These are phyloP conservation scores for Poecilia velifera DNA, from an alignment of 2,797 vertebrate genomes.

Conservation along the genomic window DNA sequence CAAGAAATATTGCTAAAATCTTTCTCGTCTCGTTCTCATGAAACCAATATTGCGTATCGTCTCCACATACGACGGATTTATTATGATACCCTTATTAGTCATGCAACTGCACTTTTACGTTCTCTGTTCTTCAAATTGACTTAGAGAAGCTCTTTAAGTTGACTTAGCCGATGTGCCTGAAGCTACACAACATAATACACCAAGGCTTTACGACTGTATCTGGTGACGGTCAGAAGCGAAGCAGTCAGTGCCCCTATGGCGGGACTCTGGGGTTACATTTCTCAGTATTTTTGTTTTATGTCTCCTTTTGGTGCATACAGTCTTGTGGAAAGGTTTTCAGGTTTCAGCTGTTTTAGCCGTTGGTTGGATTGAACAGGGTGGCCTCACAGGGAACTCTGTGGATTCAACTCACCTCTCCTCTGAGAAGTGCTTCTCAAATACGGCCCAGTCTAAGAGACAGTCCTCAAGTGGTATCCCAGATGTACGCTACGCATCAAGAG, in stretches of 20 bases:
- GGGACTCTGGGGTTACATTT: not conserved
- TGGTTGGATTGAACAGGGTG: conserved; percentile 16
- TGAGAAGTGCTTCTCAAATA: conserved; percentile 45
- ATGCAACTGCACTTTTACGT: not conserved
- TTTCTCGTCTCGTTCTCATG: not conserved
- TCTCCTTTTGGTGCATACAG: conserved; percentile 29
- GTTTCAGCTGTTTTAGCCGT: conserved; percentile 32
- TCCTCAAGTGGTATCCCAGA: conserved; percentile 67
- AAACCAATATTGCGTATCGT: not conserved
- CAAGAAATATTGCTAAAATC: not conserved
- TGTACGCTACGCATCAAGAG: conserved; percentile 58
- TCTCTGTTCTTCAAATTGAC: conserved; percentile 12
- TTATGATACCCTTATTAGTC: not conserved
- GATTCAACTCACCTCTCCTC: conserved; percentile 38
- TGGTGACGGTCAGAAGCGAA: conserved; percentile 10
- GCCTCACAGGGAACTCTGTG: conserved; percentile 29
- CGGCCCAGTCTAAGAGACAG: conserved; percentile 26
- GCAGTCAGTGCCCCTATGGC: not conserved
- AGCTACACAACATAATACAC: conserved; percentile 14
- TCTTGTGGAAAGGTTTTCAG: conserved; percentile 40
- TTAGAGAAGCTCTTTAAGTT: conserved; percentile 2
- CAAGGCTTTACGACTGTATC: conserved; percentile 32
- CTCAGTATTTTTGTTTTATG: conserved; percentile 9
- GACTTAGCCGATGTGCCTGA: conserved; percentile 15
- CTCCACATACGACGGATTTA: not conserved